Evolutionary conservation across 2,113 vertebrate species (phyloP).

Genomic region (Festucalex cinctus): DNA sequence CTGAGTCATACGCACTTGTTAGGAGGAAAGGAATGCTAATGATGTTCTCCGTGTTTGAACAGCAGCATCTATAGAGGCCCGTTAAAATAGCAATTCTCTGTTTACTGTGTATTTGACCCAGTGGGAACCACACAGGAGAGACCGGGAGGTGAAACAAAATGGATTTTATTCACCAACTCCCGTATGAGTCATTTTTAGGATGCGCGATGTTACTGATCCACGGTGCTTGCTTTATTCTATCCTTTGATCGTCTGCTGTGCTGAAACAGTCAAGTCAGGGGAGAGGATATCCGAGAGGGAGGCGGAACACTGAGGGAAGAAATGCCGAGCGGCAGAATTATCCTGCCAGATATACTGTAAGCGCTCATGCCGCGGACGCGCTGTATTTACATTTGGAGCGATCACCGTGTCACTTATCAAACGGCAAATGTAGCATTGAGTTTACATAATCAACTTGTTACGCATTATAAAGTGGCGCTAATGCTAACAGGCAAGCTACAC

Average conservation of each 20-base stretch:
- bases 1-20: slow-evolving; percentile 11
- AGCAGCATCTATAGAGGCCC: slow-evolving; percentile 33
- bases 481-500: neutral
- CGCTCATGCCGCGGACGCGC: slow-evolving; percentile 5
- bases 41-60: slow-evolving; percentile 37
- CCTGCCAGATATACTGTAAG: slow-evolving; percentile 9
- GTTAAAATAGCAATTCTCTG: slow-evolving; percentile 47
- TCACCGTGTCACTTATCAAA: slow-evolving; percentile 2
- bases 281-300: slow-evolving; percentile 1
- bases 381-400: slow-evolving; percentile 11
- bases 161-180: slow-evolving; percentile 42
- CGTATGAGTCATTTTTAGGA: slow-evolving; percentile 46
- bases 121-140: slow-evolving; percentile 28
- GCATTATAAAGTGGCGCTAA: neutral
- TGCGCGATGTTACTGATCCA: slow-evolving; percentile 36
- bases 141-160: slow-evolving; percentile 31
- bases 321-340: slow-evolving; percentile 6
- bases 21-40: slow-evolving; percentile 25
- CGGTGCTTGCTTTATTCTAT: slow-evolving; percentile 34
- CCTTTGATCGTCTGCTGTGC: slow-evolving; percentile 47
- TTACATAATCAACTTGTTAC: neutral
- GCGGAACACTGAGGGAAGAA: neutral
- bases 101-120: slow-evolving; percentile 46
- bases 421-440: neutral
- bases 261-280: slow-evolving; percentile 16